A percentile compares a stretch with the other conserved stretches of the same genome.
Conservation (phyloP, 2,113 vertebrate genomes). For the Macquaria ambigua region DNA sequence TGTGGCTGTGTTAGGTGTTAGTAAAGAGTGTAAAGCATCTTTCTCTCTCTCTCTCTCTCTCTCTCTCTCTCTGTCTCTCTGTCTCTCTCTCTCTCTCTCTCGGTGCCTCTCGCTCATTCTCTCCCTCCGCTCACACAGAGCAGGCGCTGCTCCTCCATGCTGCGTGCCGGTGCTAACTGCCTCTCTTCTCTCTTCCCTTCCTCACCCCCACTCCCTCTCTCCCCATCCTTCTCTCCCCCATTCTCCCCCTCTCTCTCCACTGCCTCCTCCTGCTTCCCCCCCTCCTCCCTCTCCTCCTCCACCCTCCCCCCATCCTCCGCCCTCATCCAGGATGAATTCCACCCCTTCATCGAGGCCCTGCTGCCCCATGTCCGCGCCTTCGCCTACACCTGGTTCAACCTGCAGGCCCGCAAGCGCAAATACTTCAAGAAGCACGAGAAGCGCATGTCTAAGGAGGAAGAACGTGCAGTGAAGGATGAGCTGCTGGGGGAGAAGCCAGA, state of each 20-base stretch:
- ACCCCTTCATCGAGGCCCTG: slow-evolving; percentile 98
- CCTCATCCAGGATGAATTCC: slow-evolving; percentile 95
- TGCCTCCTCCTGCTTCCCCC: slow-evolving; percentile 69
- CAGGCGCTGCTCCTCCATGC: slow-evolving; percentile 80
- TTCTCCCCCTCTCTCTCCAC: slow-evolving; percentile 74
- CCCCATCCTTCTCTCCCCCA: slow-evolving; percentile 79
- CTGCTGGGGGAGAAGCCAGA: slow-evolving; percentile 96
- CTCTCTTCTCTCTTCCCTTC: slow-evolving; percentile 82
- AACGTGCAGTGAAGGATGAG: slow-evolving; percentile 97
- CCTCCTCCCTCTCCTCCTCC: slow-evolving; percentile 75
- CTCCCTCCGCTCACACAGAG: slow-evolving; percentile 78
- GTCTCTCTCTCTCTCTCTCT: slow-evolving; percentile 56
- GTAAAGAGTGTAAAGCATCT: slow-evolving; percentile 60
- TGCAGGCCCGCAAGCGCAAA: slow-evolving; percentile 98
- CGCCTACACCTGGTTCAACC: slow-evolving; percentile 98
- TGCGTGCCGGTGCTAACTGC: slow-evolving; percentile 85
- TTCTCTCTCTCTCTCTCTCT: slow-evolving; percentile 59
- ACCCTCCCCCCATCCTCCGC: slow-evolving; percentile 65
- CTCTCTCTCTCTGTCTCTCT: slow-evolving; percentile 64
- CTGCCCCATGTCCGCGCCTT: slow-evolving; percentile 98
- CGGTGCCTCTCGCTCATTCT: slow-evolving; percentile 74
- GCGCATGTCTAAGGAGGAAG: slow-evolving; percentile 98
- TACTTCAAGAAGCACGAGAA: slow-evolving; percentile 99
- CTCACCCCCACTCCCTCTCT: slow-evolving; percentile 77
- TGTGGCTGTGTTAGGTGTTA: slow-evolving; percentile 52